Evolutionary conservation across 2,113 vertebrate species (phyloP).

Genomic region (Tauraco erythrolophus): DNA sequence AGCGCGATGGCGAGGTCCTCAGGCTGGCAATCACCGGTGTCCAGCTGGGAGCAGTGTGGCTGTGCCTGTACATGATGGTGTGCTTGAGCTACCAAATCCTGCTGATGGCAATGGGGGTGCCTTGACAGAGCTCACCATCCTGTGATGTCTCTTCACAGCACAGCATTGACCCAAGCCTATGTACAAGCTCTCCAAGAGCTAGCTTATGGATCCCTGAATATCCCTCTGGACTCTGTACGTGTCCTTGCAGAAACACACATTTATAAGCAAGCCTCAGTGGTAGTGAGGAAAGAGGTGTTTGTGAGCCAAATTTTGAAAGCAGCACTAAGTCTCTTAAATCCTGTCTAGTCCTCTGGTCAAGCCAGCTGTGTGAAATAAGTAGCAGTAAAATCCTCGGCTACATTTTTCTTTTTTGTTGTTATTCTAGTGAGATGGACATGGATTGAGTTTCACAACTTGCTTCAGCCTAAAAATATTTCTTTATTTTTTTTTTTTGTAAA

Average conservation of each 20-base stretch:
- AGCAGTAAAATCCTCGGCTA: neutral
- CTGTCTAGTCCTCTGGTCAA: neutral
- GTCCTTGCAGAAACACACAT: fast-evolving
- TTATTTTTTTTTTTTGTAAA: neutral
- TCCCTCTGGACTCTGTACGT: neutral
- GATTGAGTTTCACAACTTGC: neutral
- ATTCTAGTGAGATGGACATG: neutral
- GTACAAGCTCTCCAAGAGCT: neutral
- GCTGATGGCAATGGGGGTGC: neutral
- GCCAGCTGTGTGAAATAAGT: neutral
- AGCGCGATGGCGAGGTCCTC: neutral
- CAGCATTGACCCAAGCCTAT: fast-evolving
- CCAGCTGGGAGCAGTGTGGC: neutral
- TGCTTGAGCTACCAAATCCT: neutral
- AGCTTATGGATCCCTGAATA: neutral
- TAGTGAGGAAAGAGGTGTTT: neutral
- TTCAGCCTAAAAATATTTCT: neutral
- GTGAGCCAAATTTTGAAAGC: neutral
- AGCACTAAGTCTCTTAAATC: neutral
- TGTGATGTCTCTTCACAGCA: neutral
- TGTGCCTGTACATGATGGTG: fast-evolving
- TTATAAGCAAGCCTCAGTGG: neutral
- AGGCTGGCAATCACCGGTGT: fast-evolving
- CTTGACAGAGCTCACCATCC: neutral
- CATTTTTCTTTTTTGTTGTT: neutral